Evolutionary conservation across 1,140 invertebrate genomes (phyloP).

Genomic region (Xylocopa sonorina): DNA sequence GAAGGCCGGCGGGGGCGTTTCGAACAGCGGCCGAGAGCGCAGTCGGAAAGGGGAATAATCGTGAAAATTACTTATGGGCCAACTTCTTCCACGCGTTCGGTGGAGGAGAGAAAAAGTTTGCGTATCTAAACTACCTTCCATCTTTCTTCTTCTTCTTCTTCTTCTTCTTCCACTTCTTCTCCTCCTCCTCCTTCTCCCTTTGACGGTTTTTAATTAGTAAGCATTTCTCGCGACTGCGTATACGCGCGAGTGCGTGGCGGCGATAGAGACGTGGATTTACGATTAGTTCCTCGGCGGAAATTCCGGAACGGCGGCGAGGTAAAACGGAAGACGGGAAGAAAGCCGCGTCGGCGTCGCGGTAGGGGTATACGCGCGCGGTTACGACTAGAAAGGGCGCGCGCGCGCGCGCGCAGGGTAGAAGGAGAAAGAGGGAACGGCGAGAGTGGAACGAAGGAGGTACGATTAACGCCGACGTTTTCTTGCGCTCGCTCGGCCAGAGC

Average conservation of each 20-base stretch:
- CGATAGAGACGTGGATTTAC: too few relatives aligned
- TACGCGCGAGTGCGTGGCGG: too few relatives aligned
- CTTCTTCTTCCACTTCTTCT: conserved; percentile 3
- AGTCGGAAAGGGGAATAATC: conserved; percentile 56
- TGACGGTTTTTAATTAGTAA: conserved; percentile 59
- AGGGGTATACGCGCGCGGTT: too few relatives aligned
- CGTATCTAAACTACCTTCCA: too few relatives aligned
- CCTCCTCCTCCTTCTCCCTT: conserved; percentile 4
- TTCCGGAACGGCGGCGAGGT: conserved; percentile 19
- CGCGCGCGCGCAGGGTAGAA: not conserved
- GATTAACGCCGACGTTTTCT: conserved; percentile 70
- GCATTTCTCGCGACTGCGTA: too few relatives aligned
- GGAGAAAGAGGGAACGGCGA: not conserved
- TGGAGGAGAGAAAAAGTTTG: not conserved
- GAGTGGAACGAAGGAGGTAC: conserved; percentile 12
- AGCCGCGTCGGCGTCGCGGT: not conserved
- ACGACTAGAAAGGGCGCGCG: too few relatives aligned
- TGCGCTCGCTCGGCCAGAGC: conserved; percentile 62
- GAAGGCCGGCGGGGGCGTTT: not conserved
- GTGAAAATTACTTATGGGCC: conserved; percentile 63
- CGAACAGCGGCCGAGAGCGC: conserved; percentile 7
- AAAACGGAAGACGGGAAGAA: not conserved
- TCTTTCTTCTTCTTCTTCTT: conserved; percentile 8
- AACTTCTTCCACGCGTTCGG: conserved; percentile 1
- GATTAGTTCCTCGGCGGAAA: conserved; percentile 40